Evolutionary conservation across 2,888 invertebrate species (phyloP).

Genomic region (Hypolimnas misippus): DNA sequence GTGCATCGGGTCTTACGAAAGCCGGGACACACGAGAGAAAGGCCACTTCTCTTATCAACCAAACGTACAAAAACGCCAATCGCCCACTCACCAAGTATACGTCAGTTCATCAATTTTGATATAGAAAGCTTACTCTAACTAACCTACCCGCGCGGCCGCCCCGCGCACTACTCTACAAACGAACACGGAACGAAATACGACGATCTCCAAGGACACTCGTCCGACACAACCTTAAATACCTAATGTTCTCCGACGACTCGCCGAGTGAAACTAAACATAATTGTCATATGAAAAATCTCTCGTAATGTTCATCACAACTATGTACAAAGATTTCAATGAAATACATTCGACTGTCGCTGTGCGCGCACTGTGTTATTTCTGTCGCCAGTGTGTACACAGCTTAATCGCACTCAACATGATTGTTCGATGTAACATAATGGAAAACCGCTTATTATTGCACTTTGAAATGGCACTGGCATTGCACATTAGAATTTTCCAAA

Average conservation of each 20-base stretch:
- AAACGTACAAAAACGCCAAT: constrained; percentile 13
- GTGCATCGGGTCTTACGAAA: not conserved
- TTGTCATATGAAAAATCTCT: constrained; percentile 5
- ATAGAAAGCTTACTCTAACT: constrained; percentile 25
- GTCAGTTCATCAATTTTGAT: constrained; percentile 26
- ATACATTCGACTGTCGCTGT: not conserved
- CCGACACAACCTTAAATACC: constrained; percentile 22
- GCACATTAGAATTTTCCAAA: constrained; percentile 21
- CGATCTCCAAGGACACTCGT: too few species aligned
- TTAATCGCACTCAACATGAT: not conserved
- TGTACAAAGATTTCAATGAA: not conserved
- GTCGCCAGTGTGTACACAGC: not conserved
- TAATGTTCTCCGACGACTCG: constrained; percentile 2
- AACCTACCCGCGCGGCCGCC: constrained; percentile 18
- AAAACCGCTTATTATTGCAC: constrained; percentile 31
- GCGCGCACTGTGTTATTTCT: not conserved
- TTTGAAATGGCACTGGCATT: constrained; percentile 33
- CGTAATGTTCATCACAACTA: not conserved
- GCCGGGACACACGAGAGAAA: not conserved
- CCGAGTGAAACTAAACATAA: not conserved
- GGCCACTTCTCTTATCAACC: not conserved
- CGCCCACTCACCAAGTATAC: constrained; percentile 12
- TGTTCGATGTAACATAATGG: constrained; percentile 12
- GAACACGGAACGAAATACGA: constrained; percentile 7
- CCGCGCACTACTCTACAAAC: not conserved